Evolutionary conservation across 2,888 invertebrate species (phyloP).

Genomic region (Ypsolopha scabrella): DNA sequence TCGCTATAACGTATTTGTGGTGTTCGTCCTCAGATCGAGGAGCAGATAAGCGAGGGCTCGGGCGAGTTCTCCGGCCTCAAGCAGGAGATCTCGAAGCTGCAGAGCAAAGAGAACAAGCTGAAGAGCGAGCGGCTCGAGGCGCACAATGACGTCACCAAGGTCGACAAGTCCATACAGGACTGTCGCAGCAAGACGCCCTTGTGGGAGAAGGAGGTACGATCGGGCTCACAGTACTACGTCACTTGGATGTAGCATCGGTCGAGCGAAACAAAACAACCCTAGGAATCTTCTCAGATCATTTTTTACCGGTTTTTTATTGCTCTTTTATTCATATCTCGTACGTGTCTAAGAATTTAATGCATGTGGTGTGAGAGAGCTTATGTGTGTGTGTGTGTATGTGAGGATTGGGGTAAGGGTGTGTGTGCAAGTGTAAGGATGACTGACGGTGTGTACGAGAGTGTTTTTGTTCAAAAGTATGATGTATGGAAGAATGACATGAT

Average conservation of each 20-base stretch:
- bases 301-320: too few relatives aligned
- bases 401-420: too few relatives aligned
- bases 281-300: too few relatives aligned
- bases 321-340: not conserved
- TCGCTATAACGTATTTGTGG: too few relatives aligned
- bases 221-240: not conserved
- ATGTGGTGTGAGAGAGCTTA: too few relatives aligned
- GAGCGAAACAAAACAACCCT: too few relatives aligned
- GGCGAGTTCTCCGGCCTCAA: constrained; percentile 72
- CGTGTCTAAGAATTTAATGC: constrained; percentile 2
- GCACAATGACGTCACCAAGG: constrained; percentile 75
- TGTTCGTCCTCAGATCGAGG: constrained; percentile 41
- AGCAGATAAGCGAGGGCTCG: constrained; percentile 67
- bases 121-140: constrained; percentile 81
- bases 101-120: constrained; percentile 74
- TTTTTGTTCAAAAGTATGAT: too few relatives aligned
- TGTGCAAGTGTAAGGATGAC: too few relatives aligned
- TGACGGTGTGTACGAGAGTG: too few relatives aligned
- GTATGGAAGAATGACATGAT: not conserved
- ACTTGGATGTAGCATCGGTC: too few relatives aligned
- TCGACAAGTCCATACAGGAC: constrained; percentile 70
- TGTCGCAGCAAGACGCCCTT: constrained; percentile 66
- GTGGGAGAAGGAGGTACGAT: constrained; percentile 62
- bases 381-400: too few relatives aligned
- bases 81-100: constrained; percentile 72